These are phyloP conservation scores for Pomatostomus ruficeps DNA, from an alignment of 2,113 vertebrate genomes.

Conservation along the genomic window DNA sequence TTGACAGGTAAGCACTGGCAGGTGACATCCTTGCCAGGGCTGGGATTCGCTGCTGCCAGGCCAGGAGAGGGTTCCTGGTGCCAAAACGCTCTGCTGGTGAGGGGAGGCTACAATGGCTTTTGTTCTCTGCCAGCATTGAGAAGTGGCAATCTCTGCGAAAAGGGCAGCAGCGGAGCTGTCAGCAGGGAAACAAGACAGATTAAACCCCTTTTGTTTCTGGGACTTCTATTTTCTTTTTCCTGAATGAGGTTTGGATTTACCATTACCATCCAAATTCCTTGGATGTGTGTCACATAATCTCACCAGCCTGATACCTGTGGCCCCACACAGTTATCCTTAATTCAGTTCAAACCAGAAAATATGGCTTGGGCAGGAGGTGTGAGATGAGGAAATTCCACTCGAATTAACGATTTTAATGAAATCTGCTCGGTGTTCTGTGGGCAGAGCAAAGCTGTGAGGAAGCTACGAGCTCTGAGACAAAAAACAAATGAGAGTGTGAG, in stretches of 20 bases:
- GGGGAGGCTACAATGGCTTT: neutral
- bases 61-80: neutral
- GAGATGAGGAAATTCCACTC: neutral
- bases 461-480: neutral
- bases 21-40: neutral
- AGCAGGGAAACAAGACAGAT: neutral
- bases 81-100: neutral
- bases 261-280: neutral
- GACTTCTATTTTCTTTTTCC: neutral
- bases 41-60: neutral
- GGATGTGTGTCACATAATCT: neutral
- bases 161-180: neutral
- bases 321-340: neutral
- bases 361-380: neutral
- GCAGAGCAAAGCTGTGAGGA: neutral
- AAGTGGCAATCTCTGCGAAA: neutral
- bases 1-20: slow-evolving; percentile 36
- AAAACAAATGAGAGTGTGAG: neutral
- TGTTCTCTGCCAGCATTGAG: neutral
- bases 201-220: neutral
- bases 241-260: neutral
- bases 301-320: neutral
- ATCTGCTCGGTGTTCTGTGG: neutral
- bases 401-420: neutral
- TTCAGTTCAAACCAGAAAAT: neutral